phyloP scores from a whole-genome alignment of 2,113 vertebrate genomes.

The Protomyctophum bolini region DNA sequence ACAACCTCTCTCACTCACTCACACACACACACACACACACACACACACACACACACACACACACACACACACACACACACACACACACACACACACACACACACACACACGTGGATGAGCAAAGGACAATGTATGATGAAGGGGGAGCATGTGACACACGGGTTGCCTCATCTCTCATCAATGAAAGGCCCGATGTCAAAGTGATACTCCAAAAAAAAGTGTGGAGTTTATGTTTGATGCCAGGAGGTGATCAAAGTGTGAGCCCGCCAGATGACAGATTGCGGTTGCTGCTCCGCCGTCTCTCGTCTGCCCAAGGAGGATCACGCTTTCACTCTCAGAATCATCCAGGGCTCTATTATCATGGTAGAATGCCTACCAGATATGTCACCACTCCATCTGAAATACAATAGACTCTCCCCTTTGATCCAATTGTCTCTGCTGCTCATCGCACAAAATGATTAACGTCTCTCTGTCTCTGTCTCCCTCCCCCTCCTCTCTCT shows the following conservation, averaged over 20 bases:
- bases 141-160: too few species aligned
- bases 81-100: too few species aligned
- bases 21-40: too few species aligned
- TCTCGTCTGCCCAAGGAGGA: constrained; percentile 30
- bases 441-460: too few species aligned
- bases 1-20: too few species aligned
- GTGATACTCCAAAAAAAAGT: constrained; percentile 8
- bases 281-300: constrained; percentile 4
- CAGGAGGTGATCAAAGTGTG: constrained; percentile 43
- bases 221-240: constrained; percentile 16
- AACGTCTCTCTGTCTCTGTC: too few species aligned
- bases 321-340: constrained; percentile 19
- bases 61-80: too few species aligned
- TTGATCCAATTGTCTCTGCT: constrained; percentile 8
- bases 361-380: constrained; percentile 22
- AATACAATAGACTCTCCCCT: constrained; percentile 11
- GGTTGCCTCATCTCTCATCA: background rate
- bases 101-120: too few species aligned
- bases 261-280: constrained; percentile 32
- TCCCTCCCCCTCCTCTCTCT: background rate
- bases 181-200: background rate
- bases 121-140: too few species aligned
- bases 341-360: constrained; percentile 29
- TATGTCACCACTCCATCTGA: background rate
- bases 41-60: too few species aligned